Conservation (phyloP, 1,140 invertebrate species). For the Cotesia chilonis region DNA sequence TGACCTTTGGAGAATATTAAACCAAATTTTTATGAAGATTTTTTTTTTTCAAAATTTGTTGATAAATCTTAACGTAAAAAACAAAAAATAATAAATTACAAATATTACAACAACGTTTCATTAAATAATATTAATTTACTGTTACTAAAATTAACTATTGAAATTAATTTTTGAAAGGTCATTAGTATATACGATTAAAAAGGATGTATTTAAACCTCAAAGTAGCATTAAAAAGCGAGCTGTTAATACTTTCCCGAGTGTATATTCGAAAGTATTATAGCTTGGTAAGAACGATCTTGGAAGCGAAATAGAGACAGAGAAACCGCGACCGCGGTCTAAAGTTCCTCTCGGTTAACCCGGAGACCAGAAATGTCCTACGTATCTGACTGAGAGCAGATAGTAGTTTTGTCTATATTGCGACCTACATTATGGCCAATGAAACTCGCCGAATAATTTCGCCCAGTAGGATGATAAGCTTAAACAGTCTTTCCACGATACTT, state of each 20-base stretch:
- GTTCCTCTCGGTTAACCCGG: constrained; percentile 20
- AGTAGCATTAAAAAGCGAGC: too few species aligned
- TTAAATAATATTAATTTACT: too few species aligned
- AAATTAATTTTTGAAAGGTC: too few species aligned
- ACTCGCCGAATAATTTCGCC: neutral
- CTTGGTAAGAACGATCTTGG: neutral
- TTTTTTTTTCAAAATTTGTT: too few species aligned
- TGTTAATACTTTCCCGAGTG: neutral
- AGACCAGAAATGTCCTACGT: constrained; percentile 3
- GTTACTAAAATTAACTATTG: too few species aligned
- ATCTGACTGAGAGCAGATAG: neutral
- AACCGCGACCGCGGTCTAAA: neutral
- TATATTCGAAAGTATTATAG: neutral
- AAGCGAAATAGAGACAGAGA: neutral
- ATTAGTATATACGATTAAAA: too few species aligned
- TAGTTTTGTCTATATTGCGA: constrained; percentile 5
- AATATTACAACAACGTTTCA: too few species aligned
- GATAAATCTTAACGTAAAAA: too few species aligned
- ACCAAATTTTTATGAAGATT: too few species aligned
- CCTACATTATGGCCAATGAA: neutral
- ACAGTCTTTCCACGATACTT: neutral
- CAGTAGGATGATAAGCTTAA: constrained; percentile 6
- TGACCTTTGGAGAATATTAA: too few species aligned
- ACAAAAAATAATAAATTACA: too few species aligned
- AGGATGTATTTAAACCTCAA: too few species aligned